Conservation (phyloP, 2,888 invertebrate genomes). For the Sabatieria punctata region DNA sequence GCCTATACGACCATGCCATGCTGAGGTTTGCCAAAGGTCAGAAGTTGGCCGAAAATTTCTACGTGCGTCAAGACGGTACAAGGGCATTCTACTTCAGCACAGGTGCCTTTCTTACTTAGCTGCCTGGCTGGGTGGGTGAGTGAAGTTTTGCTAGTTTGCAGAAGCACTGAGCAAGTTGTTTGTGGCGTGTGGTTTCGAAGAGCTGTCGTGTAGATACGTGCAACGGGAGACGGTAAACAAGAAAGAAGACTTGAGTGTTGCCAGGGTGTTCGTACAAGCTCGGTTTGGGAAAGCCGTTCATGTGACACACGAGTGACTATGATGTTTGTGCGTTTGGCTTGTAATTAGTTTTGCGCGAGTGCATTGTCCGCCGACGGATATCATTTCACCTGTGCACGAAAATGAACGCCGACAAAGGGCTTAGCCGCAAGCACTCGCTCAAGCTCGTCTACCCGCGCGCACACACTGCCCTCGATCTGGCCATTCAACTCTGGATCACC, state of each 20-base stretch:
- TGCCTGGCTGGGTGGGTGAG: not conserved
- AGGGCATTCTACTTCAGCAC: constrained; percentile 45
- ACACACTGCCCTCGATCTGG: too few relatives aligned
- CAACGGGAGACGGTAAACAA: constrained; percentile 73
- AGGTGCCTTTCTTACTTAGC: constrained; percentile 30
- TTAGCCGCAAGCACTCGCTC: too few relatives aligned
- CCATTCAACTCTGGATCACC: too few relatives aligned
- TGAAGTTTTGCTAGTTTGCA: constrained; percentile 26
- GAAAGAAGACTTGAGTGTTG: constrained; percentile 76
- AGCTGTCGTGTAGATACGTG: constrained; percentile 54
- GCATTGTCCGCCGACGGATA: too few relatives aligned
- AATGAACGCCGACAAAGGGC: too few relatives aligned
- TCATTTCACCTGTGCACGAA: too few relatives aligned
- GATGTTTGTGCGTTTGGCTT: too few relatives aligned
- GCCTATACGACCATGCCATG: constrained; percentile 86
- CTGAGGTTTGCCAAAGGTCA: constrained; percentile 76
- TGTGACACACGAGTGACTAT: too few relatives aligned
- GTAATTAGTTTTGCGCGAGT: too few relatives aligned
- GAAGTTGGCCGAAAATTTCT: constrained; percentile 71
- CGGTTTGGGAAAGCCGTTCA: constrained; percentile 62
- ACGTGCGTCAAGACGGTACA: constrained; percentile 90
- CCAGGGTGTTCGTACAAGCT: constrained; percentile 78
- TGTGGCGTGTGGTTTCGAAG: constrained; percentile 50
- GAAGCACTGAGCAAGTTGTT: constrained; percentile 53
- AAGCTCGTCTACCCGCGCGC: too few relatives aligned